Evolutionary conservation across 2,797 vertebrate genomes (phyloP).

Genomic region (Acrocephalus scirpaceus): DNA sequence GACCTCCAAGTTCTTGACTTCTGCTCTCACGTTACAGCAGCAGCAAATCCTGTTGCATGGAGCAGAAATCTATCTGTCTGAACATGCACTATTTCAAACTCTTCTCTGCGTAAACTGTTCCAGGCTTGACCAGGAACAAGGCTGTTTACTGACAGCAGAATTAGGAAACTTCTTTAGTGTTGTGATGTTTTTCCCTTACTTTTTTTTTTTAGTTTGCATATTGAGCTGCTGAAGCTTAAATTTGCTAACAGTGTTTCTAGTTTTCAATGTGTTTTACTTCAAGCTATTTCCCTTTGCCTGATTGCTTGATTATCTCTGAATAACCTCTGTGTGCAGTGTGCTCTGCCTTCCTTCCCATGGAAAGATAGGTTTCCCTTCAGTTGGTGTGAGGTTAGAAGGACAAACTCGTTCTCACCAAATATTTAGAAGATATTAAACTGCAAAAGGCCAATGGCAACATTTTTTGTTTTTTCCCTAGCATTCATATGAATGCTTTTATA

Average conservation of each 20-base stretch:
- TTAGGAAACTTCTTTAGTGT: neutral
- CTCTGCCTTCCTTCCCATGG: neutral
- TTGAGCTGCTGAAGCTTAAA: neutral
- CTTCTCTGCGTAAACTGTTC: neutral
- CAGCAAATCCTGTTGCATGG: slow-evolving; percentile 27
- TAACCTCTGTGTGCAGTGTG: neutral
- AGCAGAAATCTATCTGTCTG: neutral
- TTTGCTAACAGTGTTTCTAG: neutral
- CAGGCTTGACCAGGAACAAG: neutral
- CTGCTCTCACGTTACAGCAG: slow-evolving; percentile 20
- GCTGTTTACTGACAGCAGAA: neutral
- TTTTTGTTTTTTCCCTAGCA: rapidly evolving
- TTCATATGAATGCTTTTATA: neutral
- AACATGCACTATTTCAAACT: neutral
- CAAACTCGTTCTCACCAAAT: neutral
- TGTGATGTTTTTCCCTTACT: rapidly evolving
- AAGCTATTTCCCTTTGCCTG: neutral
- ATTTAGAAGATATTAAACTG: neutral
- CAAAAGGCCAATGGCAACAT: neutral
- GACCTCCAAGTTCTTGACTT: slow-evolving; percentile 5
- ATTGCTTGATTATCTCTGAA: neutral
- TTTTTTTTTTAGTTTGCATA: neutral
- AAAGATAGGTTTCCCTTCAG: neutral
- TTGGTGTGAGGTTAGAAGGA: neutral
- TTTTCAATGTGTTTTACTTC: neutral